These are phyloP conservation scores for Solenodon paradoxus DNA, from an alignment of 2,113 vertebrate genomes.

Conservation along the genomic window DNA sequence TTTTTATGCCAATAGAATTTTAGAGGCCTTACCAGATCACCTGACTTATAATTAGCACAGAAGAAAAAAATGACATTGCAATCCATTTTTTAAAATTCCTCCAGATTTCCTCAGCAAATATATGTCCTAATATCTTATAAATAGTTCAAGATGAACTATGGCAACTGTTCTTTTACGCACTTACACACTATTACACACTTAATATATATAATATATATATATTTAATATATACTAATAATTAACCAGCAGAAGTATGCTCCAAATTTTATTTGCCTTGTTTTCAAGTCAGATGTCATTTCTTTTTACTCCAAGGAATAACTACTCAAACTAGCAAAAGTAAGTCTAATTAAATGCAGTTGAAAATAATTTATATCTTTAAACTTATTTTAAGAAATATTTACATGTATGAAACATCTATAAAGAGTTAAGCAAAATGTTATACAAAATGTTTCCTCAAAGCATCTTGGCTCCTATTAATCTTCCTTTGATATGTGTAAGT, in stretches of 20 bases:
- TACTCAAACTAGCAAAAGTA: constrained; percentile 4
- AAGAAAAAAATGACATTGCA: not conserved
- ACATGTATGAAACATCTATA: not conserved
- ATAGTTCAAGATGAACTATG: not conserved
- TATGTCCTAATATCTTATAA: not conserved
- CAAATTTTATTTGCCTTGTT: not conserved
- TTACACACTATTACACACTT: no score
- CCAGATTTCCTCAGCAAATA: not conserved
- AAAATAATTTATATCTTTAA: constrained; percentile 13
- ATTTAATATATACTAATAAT: no score
- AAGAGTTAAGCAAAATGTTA: constrained; percentile 1
- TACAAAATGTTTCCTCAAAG: constrained; percentile 7
- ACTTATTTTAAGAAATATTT: constrained; percentile 28
- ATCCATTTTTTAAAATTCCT: not conserved
- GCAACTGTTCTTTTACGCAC: not conserved
- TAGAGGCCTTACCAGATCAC: constrained; percentile 70
- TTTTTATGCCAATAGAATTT: constrained; percentile 74
- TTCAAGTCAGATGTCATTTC: not conserved
- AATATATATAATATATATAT: no score
- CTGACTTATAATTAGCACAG: constrained; percentile 63
- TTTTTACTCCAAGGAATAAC: not conserved
- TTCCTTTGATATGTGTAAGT: constrained; percentile 28
- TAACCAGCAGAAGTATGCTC: not conserved
- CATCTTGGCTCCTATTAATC: not conserved
- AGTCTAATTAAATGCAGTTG: not conserved